Base-by-base conservation (phyloP, 2,797 vertebrate genomes). In the Dryobates pubescens region DNA sequence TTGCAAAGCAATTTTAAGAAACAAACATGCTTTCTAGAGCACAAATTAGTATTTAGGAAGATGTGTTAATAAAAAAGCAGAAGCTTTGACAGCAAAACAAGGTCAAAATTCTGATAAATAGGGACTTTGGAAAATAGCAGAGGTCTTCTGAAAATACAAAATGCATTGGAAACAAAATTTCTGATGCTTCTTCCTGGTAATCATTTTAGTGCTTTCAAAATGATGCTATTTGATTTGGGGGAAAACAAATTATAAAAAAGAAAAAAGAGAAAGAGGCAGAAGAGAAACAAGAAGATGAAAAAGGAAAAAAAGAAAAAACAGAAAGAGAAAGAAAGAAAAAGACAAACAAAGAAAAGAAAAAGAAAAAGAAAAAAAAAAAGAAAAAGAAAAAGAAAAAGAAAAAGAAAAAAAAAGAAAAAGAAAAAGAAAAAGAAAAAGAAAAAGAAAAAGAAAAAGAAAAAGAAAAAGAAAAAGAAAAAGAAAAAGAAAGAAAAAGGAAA, bases 51-150 rank as follows among this genome's bases (percentile, higher is more conserved):
- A 84, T 47, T 90, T 74, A 53, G 36, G 68, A 94, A 77, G 73
- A 79, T 70, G 73, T 18, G 34, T 93, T 94, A 94, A 95, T 82
- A 74, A 93, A 96, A 92, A 92, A 93, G 11, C 8, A 20, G 94
- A 95, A 93, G 38, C 30, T 94, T 32, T 94, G 86, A 94, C 88
- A 94, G 62, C 30, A 81, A 22, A 68, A 90, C 22, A 92, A 74
- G 78, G 70, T 95, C 36, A 82, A 81, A 92, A 92, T 86, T 94
- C 77, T 58, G 57, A 94, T 49, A 89, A 94, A 86, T 93, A 51
- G 49, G 61, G 29, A 89, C 41, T 95, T 91, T 1, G 27, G 56
- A 76, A 92, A 93, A 91, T 65, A 94, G 57, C 27, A 74, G 26
- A 81, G 30, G 68, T 76, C 57, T 94, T 69, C 67, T 41, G 20